Percentiles rank a stretch among this genome's conserved stretches.
Conservation (phyloP, 2,113 vertebrate species). For the Atrichornis clamosus region DNA sequence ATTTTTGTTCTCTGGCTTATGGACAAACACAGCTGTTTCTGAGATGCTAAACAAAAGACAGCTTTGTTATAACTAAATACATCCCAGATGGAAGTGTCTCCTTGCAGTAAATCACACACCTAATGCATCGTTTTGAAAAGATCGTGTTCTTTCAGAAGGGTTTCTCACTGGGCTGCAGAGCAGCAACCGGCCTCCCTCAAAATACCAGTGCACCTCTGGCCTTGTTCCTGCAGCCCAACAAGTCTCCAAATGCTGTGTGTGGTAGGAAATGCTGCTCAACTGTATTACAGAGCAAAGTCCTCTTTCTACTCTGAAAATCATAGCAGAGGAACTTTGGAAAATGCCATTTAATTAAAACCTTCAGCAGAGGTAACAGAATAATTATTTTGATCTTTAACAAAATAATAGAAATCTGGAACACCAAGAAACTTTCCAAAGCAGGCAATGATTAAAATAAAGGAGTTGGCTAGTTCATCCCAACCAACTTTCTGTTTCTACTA, state of each 20-base stretch:
- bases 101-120: not conserved
- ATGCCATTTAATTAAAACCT: not conserved
- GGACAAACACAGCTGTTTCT: conserved; percentile 33
- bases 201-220: not conserved
- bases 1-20: not conserved
- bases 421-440: not conserved
- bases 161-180: not conserved
- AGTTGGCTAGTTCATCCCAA: not conserved
- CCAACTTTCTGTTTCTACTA: not conserved
- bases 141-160: not conserved
- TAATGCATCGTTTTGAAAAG: not conserved
- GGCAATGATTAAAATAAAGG: not conserved
- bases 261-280: not conserved
- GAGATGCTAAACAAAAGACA: conserved; percentile 17
- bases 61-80: conserved; percentile 29
- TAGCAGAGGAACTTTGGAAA: not conserved
- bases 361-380: not conserved
- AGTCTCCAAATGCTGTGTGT: not conserved
- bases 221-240: not conserved
- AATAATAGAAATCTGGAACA: not conserved
- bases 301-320: not conserved
- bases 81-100: conserved; percentile 10
- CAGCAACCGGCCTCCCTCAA: not conserved
- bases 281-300: accelerated
- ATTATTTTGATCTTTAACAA: not conserved